phyloP scores from a whole-genome alignment of 2,888 invertebrate species.

The Lepas anatifera region DNA sequence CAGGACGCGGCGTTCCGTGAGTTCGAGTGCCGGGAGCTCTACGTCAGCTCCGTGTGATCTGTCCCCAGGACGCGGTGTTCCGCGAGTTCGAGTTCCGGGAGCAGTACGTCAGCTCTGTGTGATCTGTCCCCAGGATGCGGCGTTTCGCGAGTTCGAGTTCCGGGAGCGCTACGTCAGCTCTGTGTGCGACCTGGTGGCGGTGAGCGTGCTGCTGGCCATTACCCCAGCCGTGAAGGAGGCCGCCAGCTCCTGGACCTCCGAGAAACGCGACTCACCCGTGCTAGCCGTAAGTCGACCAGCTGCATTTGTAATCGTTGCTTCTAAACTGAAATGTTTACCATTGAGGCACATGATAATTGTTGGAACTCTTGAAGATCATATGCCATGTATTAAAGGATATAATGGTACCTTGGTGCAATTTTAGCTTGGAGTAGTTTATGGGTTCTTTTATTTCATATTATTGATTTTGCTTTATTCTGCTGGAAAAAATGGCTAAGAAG shows the following conservation, averaged over 20 bases:
- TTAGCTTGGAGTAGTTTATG: too few species aligned
- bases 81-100: slow-evolving; percentile 38
- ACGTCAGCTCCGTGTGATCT: slow-evolving; percentile 68
- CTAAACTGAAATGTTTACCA: too few species aligned
- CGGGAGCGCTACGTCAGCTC: slow-evolving; percentile 73
- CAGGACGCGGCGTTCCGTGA: slow-evolving; percentile 47
- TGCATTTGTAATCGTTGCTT: too few species aligned
- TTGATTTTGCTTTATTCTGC: too few species aligned
- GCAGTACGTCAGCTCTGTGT: too few species aligned
- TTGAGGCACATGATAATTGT: too few species aligned
- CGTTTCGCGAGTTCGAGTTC: slow-evolving; percentile 51
- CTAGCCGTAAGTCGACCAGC: slow-evolving; percentile 11
- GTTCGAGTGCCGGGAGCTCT: slow-evolving; percentile 63
- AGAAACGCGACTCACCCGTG: slow-evolving; percentile 30
- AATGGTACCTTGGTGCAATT: too few species aligned
- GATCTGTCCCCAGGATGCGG: slow-evolving; percentile 44
- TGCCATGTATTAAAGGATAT: too few species aligned
- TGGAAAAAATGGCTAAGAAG: too few species aligned
- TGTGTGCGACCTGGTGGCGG: slow-evolving; percentile 69
- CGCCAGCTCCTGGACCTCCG: slow-evolving; percentile 37
- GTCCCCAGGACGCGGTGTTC: too few species aligned
- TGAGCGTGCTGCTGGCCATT: slow-evolving; percentile 72
- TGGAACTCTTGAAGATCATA: too few species aligned
- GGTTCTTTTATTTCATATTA: too few species aligned
- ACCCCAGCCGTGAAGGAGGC: slow-evolving; percentile 61